Conservation (phyloP, 2,113 vertebrate genomes). For the Regulus satrapa region DNA sequence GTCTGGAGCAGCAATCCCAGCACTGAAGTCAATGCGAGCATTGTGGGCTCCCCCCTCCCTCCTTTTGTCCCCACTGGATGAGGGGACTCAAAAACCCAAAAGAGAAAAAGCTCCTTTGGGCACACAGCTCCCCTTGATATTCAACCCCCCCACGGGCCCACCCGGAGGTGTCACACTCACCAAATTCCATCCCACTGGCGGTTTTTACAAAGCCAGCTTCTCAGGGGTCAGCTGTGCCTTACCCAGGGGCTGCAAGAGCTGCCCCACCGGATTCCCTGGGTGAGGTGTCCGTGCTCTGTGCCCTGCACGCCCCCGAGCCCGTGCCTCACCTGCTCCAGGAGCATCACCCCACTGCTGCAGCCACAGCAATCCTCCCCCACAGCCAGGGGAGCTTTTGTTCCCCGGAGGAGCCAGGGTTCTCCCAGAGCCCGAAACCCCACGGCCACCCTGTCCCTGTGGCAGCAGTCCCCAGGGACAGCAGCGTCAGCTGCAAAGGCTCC, state of each 20-base stretch:
- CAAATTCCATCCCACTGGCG: background rate
- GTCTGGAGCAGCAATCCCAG: background rate
- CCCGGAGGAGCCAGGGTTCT: background rate
- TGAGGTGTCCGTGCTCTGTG: background rate
- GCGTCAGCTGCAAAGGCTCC: background rate
- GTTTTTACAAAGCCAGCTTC: background rate
- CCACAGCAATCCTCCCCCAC: too few species aligned
- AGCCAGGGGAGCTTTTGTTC: background rate
- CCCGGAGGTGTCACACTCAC: background rate
- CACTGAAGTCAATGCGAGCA: background rate
- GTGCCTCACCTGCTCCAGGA: background rate
- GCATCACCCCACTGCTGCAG: background rate
- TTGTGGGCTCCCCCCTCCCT: constrained; percentile 22
- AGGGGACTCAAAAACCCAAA: background rate
- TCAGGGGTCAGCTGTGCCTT: background rate
- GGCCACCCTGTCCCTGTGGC: background rate
- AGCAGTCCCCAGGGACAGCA: background rate
- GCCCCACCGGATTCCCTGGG: background rate
- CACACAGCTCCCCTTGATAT: background rate
- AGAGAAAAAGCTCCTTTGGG: background rate
- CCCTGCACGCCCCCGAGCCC: background rate
- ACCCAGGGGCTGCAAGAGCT: background rate
- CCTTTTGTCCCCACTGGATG: background rate
- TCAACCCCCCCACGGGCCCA: background rate
- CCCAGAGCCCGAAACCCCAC: rapidly evolving